Conservation (phyloP, 2,888 invertebrate genomes). For the Chalcis sispes region DNA sequence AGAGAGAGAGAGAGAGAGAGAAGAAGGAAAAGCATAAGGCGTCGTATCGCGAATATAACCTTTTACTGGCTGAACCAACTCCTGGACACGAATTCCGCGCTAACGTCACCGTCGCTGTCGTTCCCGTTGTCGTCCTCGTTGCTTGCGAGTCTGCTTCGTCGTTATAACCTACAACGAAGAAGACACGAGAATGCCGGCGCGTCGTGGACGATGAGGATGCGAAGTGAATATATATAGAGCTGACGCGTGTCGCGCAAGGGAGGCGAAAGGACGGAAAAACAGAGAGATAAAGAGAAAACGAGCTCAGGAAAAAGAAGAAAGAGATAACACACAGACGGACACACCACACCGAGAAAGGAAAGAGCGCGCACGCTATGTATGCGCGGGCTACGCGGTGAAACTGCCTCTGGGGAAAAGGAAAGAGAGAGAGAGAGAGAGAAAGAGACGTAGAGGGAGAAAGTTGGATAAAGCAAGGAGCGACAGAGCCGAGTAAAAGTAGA, state of each 20-base stretch:
- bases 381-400: constrained; percentile 9
- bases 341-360: too few species aligned
- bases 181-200: neutral
- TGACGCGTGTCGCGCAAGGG: neutral
- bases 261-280: constrained; percentile 7
- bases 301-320: neutral
- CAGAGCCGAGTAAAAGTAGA: neutral
- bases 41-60: constrained; percentile 32
- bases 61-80: constrained; percentile 35
- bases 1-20: constrained; percentile 33
- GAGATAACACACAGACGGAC: neutral
- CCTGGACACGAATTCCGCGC: neutral
- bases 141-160: neutral
- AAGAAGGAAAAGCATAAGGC: neutral
- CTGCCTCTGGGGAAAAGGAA: constrained; percentile 13
- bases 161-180: too few species aligned
- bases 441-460: neutral
- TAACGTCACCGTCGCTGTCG: neutral
- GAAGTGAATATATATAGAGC: too few species aligned
- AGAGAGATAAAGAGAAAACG: neutral
- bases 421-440: too few species aligned
- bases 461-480: neutral
- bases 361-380: too few species aligned
- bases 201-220: neutral
- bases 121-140: constrained; percentile 6